phyloP scores from a whole-genome alignment of 2,888 invertebrate species.

The Acanthosoma haemorrhoidale region DNA sequence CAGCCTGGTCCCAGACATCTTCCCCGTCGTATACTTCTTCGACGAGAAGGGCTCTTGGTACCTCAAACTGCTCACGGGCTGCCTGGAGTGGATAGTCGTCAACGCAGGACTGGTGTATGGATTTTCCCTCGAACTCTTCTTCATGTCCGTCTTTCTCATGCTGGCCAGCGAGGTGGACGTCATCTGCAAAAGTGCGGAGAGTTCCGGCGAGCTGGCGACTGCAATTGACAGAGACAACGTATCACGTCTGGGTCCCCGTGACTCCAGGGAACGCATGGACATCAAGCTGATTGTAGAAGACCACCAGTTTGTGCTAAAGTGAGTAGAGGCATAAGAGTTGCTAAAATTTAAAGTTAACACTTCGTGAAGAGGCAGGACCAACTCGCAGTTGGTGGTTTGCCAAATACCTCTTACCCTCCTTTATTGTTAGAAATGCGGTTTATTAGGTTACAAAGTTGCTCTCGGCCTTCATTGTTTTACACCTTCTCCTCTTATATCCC shows the following conservation, averaged over 20 bases:
- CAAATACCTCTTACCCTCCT: no score
- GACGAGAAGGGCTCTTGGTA: neutral
- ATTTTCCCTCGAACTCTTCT: neutral
- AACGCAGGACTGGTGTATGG: neutral
- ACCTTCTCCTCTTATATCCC: no score
- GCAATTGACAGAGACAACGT: neutral
- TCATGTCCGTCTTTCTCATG: neutral
- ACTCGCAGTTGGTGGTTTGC: no score
- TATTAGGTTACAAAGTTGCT: no score
- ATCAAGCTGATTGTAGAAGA: neutral
- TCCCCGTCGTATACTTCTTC: neutral
- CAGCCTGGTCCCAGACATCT: neutral
- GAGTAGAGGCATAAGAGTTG: no score
- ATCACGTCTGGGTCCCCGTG: neutral
- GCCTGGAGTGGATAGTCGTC: neutral
- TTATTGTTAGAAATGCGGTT: no score
- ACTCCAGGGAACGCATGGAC: neutral
- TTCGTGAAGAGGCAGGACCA: no score
- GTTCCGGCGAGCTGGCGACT: neutral
- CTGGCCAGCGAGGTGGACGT: neutral
- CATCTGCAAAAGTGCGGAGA: neutral
- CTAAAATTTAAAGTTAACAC: no score
- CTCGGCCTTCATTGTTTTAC: no score
- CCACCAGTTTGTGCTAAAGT: neutral
- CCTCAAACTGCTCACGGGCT: neutral